A percentile compares a stretch with the other conserved stretches of the same genome.
phyloP scores from a whole-genome alignment of 2,113 vertebrate species.

The Oncorhynchus kisutch region DNA sequence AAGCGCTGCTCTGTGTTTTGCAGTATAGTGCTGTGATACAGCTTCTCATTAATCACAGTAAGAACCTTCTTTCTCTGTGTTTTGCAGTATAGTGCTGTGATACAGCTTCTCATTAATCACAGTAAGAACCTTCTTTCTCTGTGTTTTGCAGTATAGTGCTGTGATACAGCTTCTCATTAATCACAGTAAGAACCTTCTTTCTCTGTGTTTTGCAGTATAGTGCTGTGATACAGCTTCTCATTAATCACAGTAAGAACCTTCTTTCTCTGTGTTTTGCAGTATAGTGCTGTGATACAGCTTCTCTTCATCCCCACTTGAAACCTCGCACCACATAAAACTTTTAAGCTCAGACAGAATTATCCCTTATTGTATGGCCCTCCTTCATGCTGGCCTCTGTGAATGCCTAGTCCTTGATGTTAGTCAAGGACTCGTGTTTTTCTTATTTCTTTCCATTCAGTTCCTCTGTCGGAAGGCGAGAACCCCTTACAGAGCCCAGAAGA shows the following conservation, averaged over 20 bases:
- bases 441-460: slow-evolving; percentile 69
- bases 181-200: too few relatives aligned
- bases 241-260: too few relatives aligned
- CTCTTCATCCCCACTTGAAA: slow-evolving; percentile 20
- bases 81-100: slow-evolving; percentile 61
- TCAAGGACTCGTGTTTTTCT: slow-evolving; percentile 50
- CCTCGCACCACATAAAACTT: not conserved
- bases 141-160: slow-evolving; percentile 65
- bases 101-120: slow-evolving; percentile 45
- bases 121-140: slow-evolving; percentile 42
- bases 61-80: slow-evolving; percentile 64
- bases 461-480: slow-evolving; percentile 67
- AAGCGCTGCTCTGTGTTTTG: slow-evolving; percentile 78
- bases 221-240: too few relatives aligned
- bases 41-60: not conserved
- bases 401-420: slow-evolving; percentile 58
- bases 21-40: slow-evolving; percentile 69
- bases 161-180: slow-evolving; percentile 61
- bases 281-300: slow-evolving; percentile 7
- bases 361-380: slow-evolving; percentile 55
- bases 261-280: too few relatives aligned
- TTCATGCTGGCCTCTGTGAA: slow-evolving; percentile 54
- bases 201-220: slow-evolving; percentile 65
- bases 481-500: slow-evolving; percentile 55
- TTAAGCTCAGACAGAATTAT: slow-evolving; percentile 60